Evolutionary conservation across 2,113 vertebrate genomes (phyloP).

Genomic region (Erythrocercus mccallii): DNA sequence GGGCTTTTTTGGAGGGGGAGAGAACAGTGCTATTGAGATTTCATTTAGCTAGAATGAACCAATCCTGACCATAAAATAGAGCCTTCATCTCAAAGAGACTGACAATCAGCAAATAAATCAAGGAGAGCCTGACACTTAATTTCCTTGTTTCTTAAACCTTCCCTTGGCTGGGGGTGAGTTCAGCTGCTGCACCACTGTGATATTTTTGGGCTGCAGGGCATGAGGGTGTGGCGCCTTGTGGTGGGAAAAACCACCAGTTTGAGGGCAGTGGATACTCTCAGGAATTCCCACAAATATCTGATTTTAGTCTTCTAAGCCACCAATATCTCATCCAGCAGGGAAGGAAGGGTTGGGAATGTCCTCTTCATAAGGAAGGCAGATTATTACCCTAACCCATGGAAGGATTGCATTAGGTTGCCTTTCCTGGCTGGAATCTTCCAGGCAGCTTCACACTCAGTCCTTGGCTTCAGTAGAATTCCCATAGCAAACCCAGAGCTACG

Average conservation of each 20-base stretch:
- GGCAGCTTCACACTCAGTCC: background rate
- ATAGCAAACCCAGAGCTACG: background rate
- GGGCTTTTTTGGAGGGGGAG: fast-evolving
- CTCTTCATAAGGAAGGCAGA: background rate
- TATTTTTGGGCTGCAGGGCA: background rate
- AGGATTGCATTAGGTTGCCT: background rate
- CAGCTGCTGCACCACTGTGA: background rate
- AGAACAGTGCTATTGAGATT: background rate
- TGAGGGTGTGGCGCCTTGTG: background rate
- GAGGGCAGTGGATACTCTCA: background rate
- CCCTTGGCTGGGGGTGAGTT: background rate
- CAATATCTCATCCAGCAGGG: too few species aligned
- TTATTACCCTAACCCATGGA: background rate
- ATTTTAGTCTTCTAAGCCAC: background rate
- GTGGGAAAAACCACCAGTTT: background rate
- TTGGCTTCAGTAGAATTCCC: background rate
- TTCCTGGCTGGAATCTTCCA: background rate
- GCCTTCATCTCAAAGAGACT: background rate
- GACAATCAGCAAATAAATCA: background rate
- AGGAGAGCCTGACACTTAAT: background rate
- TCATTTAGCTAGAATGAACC: background rate
- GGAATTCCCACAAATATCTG: background rate
- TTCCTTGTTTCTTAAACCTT: background rate
- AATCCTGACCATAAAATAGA: background rate
- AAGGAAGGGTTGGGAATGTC: background rate